Conservation (phyloP, 2,797 vertebrate species). For the Pagetopsis macropterus region DNA sequence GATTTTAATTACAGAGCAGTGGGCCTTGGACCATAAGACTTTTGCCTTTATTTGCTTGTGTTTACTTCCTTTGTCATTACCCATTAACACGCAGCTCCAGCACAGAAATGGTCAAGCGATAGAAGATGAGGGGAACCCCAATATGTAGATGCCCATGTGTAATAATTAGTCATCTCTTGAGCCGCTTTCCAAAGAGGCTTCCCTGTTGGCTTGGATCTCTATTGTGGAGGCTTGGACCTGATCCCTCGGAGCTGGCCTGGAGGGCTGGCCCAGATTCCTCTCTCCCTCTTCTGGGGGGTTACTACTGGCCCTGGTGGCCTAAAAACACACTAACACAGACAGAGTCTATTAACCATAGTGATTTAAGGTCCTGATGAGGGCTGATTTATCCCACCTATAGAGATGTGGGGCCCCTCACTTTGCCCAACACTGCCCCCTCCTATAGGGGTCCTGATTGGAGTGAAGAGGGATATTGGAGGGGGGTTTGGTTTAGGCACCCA, state of each 20-base stretch:
- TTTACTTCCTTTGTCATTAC: slow-evolving; percentile 12
- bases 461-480: slow-evolving; percentile 33
- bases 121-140: slow-evolving; percentile 28
- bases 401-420: slow-evolving; percentile 50
- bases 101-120: slow-evolving; percentile 37
- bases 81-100: slow-evolving; percentile 27
- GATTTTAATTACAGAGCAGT: too few species aligned
- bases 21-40: too few species aligned
- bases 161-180: slow-evolving; percentile 70
- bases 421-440: slow-evolving; percentile 38
- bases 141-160: slow-evolving; percentile 48
- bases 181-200: slow-evolving; percentile 50
- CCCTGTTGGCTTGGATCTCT: slow-evolving; percentile 50
- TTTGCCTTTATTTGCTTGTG: slow-evolving; percentile 1
- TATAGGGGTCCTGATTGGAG: slow-evolving; percentile 29
- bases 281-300: slow-evolving; percentile 11
- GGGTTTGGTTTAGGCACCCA: slow-evolving; percentile 22
- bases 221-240: slow-evolving; percentile 49
- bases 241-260: slow-evolving; percentile 37
- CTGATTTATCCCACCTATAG: slow-evolving; percentile 66
- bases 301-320: slow-evolving; percentile 45
- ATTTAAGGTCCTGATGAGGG: slow-evolving; percentile 66
- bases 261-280: slow-evolving; percentile 44
- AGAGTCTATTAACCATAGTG: slow-evolving; percentile 56
- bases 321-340: slow-evolving; percentile 44